phyloP scores from a whole-genome alignment of 2,113 vertebrate species.

The Myrmophylax atrothorax region DNA sequence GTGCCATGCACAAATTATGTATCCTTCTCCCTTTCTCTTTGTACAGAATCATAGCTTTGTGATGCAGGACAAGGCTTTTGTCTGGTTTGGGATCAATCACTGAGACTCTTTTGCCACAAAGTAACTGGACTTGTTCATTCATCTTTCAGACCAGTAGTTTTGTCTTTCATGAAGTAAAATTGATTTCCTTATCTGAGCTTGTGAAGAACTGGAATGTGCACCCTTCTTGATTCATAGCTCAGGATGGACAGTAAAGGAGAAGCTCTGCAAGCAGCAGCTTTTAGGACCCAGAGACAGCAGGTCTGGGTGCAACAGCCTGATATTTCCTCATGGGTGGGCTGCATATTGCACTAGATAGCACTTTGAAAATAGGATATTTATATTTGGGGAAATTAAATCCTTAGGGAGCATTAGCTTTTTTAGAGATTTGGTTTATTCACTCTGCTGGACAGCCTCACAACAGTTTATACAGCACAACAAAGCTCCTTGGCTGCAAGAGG shows the following conservation, averaged over 20 bases:
- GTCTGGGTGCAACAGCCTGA: not conserved
- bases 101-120: not conserved
- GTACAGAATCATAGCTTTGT: not conserved
- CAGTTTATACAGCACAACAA: not conserved
- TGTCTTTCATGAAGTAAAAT: conserved; percentile 41
- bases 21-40: not conserved
- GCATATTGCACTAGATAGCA: not conserved
- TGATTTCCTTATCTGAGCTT: conserved; percentile 34
- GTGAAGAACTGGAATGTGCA: not conserved
- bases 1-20: not conserved
- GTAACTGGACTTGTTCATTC: conserved; percentile 5
- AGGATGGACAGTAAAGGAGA: not conserved
- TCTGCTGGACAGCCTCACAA: not conserved
- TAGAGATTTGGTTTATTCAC: not conserved
- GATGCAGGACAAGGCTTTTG: conserved; percentile 7
- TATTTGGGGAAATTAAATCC: not conserved
- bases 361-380: not conserved
- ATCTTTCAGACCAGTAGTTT: conserved; percentile 35
- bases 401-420: not conserved
- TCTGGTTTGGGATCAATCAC: conserved; percentile 35
- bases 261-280: not conserved
- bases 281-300: not conserved
- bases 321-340: not conserved
- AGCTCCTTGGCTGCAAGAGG: not conserved
- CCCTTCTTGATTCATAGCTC: not conserved